These are phyloP conservation scores for Ictalurus furcatus DNA, from an alignment of 2,113 vertebrate species.

Conservation along the genomic window DNA sequence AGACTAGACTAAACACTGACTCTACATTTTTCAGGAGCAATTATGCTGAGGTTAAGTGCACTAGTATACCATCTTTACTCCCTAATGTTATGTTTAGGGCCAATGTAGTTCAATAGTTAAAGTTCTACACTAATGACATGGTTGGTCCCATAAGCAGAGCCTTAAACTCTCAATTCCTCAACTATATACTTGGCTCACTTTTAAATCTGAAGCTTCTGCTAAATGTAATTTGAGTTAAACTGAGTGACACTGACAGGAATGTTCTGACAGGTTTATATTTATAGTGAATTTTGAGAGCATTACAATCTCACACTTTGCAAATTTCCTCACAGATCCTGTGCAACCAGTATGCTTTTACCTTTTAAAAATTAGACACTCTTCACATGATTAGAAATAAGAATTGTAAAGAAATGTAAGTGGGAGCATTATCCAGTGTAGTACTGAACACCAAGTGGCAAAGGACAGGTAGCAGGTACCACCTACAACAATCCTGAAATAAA, in stretches of 20 bases:
- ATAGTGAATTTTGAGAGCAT: not conserved
- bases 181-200: not conserved
- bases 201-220: not conserved
- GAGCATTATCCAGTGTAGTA: slow-evolving; percentile 22
- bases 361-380: not conserved
- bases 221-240: not conserved
- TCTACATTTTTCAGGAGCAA: not conserved
- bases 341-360: not conserved
- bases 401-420: not conserved
- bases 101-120: not conserved
- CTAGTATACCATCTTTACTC: not conserved
- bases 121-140: not conserved
- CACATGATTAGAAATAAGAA: not conserved
- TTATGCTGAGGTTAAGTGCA: not conserved
- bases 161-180: not conserved
- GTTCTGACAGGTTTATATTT: not conserved
- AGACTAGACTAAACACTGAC: not conserved
- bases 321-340: not conserved
- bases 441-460: not conserved
- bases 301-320: not conserved
- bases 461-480: not conserved
- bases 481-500: not conserved
- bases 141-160: not conserved
- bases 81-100: not conserved
- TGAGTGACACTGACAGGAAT: not conserved